Base-by-base conservation (phyloP, 2,888 invertebrate species). In the Saturnia pavonia region DNA sequence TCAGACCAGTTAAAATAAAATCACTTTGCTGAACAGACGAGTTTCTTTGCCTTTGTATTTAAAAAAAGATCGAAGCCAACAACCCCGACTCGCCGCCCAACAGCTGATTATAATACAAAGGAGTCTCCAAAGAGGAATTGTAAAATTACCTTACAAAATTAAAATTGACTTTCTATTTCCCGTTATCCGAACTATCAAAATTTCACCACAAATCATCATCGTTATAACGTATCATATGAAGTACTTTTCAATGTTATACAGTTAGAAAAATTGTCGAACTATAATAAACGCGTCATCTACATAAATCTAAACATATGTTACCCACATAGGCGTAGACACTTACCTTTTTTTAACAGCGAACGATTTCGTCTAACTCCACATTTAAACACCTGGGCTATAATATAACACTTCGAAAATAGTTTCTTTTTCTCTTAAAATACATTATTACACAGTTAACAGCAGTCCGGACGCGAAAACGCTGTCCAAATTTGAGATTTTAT, bases 381-480 rank as follows among this genome's bases (percentile, higher is more conserved):
- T 76, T 74, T 78, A 80, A 87, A 87, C 89, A 91, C 91, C 89
- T 87, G 84, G 93, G 94, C 94, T 94, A 94, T 94, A 94, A 94
- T 88, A 94, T 94, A 83, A 94, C 94, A 93, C 93, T 94, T 78
- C 88, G 89, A 82, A 86, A 89, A 86, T 90, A 86, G 91, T 91
- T 88, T 91, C 91, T 91, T 94, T 92, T 94, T 92, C 93, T 91
- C 90, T 91, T 94, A 87, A 89, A 90, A 94, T 92, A 90, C 94
- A 94, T 94, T 92, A 92, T 93, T 91, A 92, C 91, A 93, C 92
- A 90, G 84, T 87, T 83, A 86, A 88, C 84, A 82, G 84, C 85
- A 87, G 87, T 88, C 85, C 85, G 89, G 90, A 90, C 91, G 87
- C 89, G 88, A 81, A 84, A 89, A 90, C 83, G 91, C 90, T 81